phyloP scores from a whole-genome alignment of 2,888 invertebrate species.

The Cryptops parisi region DNA sequence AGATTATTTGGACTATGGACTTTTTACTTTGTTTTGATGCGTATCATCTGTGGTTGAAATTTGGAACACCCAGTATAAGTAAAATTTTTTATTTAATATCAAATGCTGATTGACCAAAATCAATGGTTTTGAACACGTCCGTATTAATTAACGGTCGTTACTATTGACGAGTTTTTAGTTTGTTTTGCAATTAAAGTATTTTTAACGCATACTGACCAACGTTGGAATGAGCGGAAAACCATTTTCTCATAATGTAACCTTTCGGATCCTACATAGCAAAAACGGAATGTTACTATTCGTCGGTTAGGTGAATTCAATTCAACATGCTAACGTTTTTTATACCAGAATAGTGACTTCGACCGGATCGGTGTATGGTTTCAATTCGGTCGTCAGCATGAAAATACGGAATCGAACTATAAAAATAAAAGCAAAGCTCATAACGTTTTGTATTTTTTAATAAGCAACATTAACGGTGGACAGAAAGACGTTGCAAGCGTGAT shows the following conservation, averaged over 20 bases:
- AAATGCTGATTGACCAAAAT: neutral
- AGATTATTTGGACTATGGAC: neutral
- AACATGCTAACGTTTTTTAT: constrained; percentile 19
- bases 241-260: constrained; percentile 20
- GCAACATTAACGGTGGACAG: neutral
- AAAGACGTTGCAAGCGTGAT: neutral
- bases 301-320: neutral
- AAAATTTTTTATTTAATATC: neutral
- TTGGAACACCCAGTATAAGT: too few relatives aligned
- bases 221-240: constrained; percentile 21
- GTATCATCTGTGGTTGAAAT: too few relatives aligned
- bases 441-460: neutral
- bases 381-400: constrained; percentile 30
- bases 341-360: constrained; percentile 33
- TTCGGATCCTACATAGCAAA: constrained; percentile 17
- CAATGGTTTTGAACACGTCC: too few relatives aligned
- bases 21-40: too few relatives aligned
- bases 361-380: constrained; percentile 33
- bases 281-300: neutral
- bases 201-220: constrained; percentile 19
- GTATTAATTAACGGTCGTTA: too few relatives aligned
- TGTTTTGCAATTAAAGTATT: too few relatives aligned
- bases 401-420: constrained; percentile 31
- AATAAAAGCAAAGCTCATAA: neutral
- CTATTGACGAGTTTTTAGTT: too few relatives aligned